Conservation (phyloP, 2,113 vertebrate species). For the Podarcis muralis region DNA sequence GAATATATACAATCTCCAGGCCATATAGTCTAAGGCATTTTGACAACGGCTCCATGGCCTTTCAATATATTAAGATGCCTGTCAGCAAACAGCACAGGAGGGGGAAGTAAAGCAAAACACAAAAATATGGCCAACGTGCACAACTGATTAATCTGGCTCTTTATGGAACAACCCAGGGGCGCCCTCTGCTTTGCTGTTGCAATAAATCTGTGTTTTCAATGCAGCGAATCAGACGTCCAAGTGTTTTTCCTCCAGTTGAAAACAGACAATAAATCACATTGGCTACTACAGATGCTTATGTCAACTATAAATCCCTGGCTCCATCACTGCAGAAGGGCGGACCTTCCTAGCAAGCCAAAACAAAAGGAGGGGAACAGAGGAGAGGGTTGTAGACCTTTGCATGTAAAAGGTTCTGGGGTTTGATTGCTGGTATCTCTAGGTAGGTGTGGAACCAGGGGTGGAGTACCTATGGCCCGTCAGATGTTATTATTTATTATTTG, state of each 20-base stretch:
- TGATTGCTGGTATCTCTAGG: background rate
- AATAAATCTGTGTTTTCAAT: constrained; percentile 51
- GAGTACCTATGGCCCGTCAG: too few species aligned
- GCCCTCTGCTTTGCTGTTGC: constrained; percentile 32
- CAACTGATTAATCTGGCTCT: constrained; percentile 38
- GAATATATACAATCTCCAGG: constrained; percentile 12
- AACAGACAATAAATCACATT: constrained; percentile 59
- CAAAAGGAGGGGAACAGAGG: background rate
- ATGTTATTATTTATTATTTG: too few species aligned
- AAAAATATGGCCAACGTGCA: constrained; percentile 45
- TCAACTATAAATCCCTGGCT: constrained; percentile 30
- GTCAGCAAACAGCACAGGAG: constrained; percentile 38
- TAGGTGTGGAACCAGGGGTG: too few species aligned
- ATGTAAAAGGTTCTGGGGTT: background rate
- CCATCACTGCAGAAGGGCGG: constrained; percentile 18
- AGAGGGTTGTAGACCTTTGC: background rate
- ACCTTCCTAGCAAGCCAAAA: background rate
- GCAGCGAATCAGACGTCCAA: constrained; percentile 54
- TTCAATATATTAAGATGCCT: constrained; percentile 18
- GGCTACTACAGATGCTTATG: constrained; percentile 26
- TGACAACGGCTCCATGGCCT: constrained; percentile 10
- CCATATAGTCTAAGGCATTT: constrained; percentile 25
- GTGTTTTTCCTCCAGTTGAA: constrained; percentile 36
- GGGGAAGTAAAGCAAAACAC: constrained; percentile 33
- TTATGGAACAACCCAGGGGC: constrained; percentile 30